Evolutionary conservation across 2,888 invertebrate genomes (phyloP).

Genomic region (Lepidocyrtoides sp.): DNA sequence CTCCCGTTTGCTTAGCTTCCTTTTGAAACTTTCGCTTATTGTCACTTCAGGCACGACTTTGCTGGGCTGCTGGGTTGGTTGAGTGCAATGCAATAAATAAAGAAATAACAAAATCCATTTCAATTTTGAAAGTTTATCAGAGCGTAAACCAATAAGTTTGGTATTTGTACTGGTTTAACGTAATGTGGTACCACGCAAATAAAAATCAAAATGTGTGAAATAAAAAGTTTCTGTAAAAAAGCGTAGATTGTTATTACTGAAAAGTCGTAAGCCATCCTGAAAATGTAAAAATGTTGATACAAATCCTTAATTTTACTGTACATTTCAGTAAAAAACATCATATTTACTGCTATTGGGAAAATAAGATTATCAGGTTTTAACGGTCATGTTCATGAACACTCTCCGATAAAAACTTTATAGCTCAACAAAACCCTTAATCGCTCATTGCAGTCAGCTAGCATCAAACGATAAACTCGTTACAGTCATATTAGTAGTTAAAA

Average conservation of each 20-base stretch:
- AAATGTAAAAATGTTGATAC: too few species aligned
- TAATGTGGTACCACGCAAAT: constrained; percentile 52
- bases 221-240: constrained; percentile 63
- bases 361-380: background rate
- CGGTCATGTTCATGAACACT: background rate
- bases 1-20: constrained; percentile 98
- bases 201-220: constrained; percentile 53
- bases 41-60: constrained; percentile 82
- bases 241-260: constrained; percentile 77
- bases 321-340: too few species aligned
- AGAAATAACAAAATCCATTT: constrained; percentile 48
- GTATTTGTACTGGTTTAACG: background rate
- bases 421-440: background rate
- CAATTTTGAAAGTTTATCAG: constrained; percentile 49
- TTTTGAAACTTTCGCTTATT: constrained; percentile 90
- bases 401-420: background rate
- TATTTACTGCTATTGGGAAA: too few species aligned
- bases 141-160: constrained; percentile 46
- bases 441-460: too few species aligned
- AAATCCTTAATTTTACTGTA: too few species aligned
- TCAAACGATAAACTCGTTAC: background rate
- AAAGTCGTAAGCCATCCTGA: too few species aligned
- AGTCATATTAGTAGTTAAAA: background rate
- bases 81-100: constrained; percentile 36
- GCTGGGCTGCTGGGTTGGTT: constrained; percentile 79